Base-by-base conservation (phyloP, 2,113 vertebrate species). In the Calyptomena viridis region DNA sequence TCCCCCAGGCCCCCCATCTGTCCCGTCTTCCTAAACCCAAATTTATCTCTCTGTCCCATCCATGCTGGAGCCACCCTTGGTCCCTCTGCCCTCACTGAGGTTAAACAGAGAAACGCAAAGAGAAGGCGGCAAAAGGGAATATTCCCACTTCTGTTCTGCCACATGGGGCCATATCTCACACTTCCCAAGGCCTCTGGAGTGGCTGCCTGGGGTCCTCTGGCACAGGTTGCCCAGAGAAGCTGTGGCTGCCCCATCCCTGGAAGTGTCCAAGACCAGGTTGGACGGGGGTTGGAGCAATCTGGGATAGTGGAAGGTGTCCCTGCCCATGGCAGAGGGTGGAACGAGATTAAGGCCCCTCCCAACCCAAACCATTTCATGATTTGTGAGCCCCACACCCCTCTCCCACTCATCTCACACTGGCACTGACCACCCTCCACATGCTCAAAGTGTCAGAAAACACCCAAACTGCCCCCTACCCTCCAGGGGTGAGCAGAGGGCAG, bases 41-140 rank as follows among this genome's bases (percentile, higher is more conserved):
- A 42, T 21, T 6, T 30, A 20, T 11, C 27, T 37, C n/a, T n/a
- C n/a, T n/a, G n/a, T n/a, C n/a, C n/a, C n/a, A n/a, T n/a, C n/a
- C n/a, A n/a, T n/a, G n/a, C n/a, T n/a, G n/a, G n/a, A n/a, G n/a
- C n/a, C n/a, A n/a, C n/a, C n/a, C n/a, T n/a, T n/a, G n/a, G n/a
- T n/a, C n/a, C n/a, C n/a, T n/a, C n/a, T n/a, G n/a, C n/a, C n/a
- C n/a, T n/a, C n/a, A n/a, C n/a, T n/a, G n/a, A n/a, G n/a, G n/a
- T n/a, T n/a, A n/a, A n/a, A n/a, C n/a, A n/a, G n/a, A n/a, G 5
- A 73, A 24, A 20, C 13, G 15, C 0, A 0, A 39, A 6, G 13
- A 37, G 17, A 27, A 6, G 12, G 25, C 1, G 4, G 22, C n/a
- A 27, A 42, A 42, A 23, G 0, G 5, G 8, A 14, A 46, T 0